Evolutionary conservation across 2,113 vertebrate genomes (phyloP).

Genomic region (Laticauda laticaudata): DNA sequence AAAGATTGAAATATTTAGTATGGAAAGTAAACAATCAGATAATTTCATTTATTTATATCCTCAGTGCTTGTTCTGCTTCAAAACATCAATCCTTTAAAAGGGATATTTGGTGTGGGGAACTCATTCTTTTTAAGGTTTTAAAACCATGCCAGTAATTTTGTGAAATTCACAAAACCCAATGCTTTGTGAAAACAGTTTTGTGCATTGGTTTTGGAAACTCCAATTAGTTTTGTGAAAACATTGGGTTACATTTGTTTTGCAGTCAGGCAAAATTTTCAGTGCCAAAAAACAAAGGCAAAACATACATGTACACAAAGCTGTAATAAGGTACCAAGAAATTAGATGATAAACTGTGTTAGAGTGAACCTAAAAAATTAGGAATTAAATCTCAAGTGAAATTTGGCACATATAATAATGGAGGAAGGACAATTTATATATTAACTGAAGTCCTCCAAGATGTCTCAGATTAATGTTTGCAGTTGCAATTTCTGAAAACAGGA

Average conservation of each 20-base stretch:
- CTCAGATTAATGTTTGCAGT: not conserved
- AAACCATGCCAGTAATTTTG: not conserved
- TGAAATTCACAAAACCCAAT: not conserved
- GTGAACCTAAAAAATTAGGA: slow-evolving; percentile 20
- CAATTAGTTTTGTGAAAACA: not conserved
- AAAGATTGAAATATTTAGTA: not conserved
- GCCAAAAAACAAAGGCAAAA: not conserved
- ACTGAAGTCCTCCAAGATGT: not conserved
- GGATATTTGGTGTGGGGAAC: not conserved
- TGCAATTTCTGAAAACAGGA: not conserved
- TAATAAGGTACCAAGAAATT: slow-evolving; percentile 21
- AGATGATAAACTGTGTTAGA: not conserved
- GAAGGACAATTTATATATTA: not conserved
- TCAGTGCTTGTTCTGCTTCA: not conserved
- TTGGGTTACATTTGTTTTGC: not conserved
- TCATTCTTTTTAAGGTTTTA: slow-evolving; percentile 6
- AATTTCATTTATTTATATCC: not conserved
- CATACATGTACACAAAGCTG: not conserved
- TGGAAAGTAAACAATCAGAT: not conserved
- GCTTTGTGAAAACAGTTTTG: not conserved
- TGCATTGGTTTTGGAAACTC: no score
- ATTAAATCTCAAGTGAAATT: slow-evolving; percentile 29
- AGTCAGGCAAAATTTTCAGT: slow-evolving; percentile 8
- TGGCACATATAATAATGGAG: not conserved
- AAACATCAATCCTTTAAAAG: not conserved